Evolutionary conservation across 2,797 vertebrate species (phyloP).

Genomic region (Schizopygopsis malacanthus): DNA sequence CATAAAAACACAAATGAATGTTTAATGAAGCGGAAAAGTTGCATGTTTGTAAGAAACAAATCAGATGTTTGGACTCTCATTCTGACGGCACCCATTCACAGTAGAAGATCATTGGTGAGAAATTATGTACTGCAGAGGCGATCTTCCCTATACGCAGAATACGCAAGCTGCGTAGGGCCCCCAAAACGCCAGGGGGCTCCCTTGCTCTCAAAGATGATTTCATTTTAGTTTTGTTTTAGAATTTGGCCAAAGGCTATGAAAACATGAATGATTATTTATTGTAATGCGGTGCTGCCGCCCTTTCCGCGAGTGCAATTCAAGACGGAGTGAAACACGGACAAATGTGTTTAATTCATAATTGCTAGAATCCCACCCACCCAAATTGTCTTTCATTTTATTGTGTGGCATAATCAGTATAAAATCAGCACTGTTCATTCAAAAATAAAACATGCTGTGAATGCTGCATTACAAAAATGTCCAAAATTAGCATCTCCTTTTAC

Average conservation of each 20-base stretch:
- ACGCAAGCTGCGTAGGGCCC: no score
- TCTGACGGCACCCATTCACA: not conserved
- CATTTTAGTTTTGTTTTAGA: no score
- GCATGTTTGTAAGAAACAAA: not conserved
- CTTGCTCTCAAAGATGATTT: no score
- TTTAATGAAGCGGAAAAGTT: not conserved
- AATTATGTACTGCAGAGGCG: no score
- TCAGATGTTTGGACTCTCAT: not conserved
- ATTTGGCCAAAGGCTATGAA: no score
- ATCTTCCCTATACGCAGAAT: no score
- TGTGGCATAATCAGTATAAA: not conserved
- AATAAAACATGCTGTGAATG: not conserved
- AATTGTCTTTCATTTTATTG: not conserved
- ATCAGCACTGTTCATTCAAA: not conserved
- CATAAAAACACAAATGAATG: not conserved
- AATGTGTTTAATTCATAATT: no score
- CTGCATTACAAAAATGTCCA: constrained; percentile 27
- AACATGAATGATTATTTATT: no score
- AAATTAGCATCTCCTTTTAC: constrained; percentile 33
- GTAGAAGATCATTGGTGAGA: not conserved
- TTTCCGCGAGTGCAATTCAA: no score
- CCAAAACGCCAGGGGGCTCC: no score
- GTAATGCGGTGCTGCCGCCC: no score
- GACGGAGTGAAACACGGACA: no score
- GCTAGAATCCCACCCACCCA: not conserved